Percentiles rank a stretch among this genome's conserved stretches.
These are phyloP conservation scores for Sakesphorus luctuosus DNA, from an alignment of 2,113 vertebrate species.

Conservation along the genomic window DNA sequence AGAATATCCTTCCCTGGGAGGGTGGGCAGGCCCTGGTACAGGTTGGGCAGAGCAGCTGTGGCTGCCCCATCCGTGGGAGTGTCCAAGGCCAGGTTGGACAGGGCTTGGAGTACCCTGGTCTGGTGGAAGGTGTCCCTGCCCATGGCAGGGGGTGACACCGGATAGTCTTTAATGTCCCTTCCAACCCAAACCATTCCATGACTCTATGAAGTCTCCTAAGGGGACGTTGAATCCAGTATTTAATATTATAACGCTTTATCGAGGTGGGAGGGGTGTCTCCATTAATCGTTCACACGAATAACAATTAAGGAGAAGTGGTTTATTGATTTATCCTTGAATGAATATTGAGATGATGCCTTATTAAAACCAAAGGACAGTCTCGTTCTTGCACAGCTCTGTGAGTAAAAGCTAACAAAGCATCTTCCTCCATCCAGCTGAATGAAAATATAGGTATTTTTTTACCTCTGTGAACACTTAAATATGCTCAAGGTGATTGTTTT, in stretches of 20 bases:
- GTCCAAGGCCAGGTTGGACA: neutral
- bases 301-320: neutral
- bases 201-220: neutral
- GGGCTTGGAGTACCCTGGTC: neutral
- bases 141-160: neutral
- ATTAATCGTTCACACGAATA: neutral
- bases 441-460: neutral
- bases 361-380: neutral
- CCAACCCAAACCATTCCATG: neutral
- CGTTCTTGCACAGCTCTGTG: neutral
- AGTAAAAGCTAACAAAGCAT: neutral
- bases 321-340: neutral
- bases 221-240: neutral
- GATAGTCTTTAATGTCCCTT: neutral
- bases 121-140: neutral
- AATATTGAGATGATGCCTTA: neutral
- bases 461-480: neutral
- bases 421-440: neutral
- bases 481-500: slow-evolving; percentile 3
- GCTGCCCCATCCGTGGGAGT: neutral
- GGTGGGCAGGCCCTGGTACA: neutral
- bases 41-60: too few species aligned
- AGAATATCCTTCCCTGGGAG: neutral
- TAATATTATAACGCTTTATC: neutral
- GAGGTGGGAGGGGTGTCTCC: neutral